Evolutionary conservation across 1,140 invertebrate genomes (phyloP), one percentile per base, ranked within the genome.

Genomic region (Macrotrachela quadricornifera): DNA sequence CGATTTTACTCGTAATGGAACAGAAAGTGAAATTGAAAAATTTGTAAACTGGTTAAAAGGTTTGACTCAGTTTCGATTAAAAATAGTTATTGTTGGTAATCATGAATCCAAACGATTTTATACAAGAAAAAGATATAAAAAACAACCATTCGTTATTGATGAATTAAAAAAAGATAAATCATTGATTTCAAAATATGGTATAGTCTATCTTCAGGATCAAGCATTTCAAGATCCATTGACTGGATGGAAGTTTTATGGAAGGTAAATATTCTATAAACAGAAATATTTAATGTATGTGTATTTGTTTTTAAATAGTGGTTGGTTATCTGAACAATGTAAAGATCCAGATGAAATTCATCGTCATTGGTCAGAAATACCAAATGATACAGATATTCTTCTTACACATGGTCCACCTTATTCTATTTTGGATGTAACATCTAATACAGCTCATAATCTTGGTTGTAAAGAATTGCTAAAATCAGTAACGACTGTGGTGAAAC

Each of bases 41-140:
- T 86, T 49, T 46, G 15, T 13, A 16, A 13, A 44, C 37, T 55
- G 40, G 41, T 38, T 53, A 30, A 30, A 30, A 30, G 72, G 68
- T 53, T 69, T 85, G 59, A 81, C 82, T 18, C 83, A 87, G 62
- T 79, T 47, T 15, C 16, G 78, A 62, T 71, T 83, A 60, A 87
- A 87, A 70, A 75, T 87, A 55, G 81, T 85, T 0, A 85, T 87
- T 62, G 81, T 82, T 51, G 84, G 84, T 43, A 87, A 87, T 70
- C 83, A 87, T 70, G 84, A 87, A 30, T 30, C 3, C 3, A 30
- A 30, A 30, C 21, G 21, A 30, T 30, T 30, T 30, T 30, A 30
- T 30, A 30, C 21, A 8, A 30, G 8, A 30, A 30, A 30, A 30
- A 2, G 21, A 30, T 30, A 30, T 30, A 30, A 30, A 30, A 30